phyloP scores from a whole-genome alignment of 2,888 invertebrate species.

The Agonopterix arenella region DNA sequence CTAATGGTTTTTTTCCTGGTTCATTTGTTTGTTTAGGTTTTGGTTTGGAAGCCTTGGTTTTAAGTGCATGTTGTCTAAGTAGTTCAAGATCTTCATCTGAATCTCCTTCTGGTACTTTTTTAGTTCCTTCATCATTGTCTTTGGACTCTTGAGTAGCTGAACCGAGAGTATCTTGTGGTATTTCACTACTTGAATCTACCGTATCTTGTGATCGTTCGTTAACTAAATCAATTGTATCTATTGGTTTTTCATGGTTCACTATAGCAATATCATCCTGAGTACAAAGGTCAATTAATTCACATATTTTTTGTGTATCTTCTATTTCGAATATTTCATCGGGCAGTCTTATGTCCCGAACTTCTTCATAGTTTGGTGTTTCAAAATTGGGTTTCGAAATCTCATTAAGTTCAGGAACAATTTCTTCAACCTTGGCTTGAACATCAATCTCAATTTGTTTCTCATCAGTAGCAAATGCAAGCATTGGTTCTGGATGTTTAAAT shows the following conservation, averaged over 20 bases:
- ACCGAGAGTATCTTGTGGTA: constrained; percentile 1
- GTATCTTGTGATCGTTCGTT: constrained; percentile 9
- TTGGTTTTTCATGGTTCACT: constrained; percentile 1
- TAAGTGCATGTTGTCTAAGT: constrained; percentile 60
- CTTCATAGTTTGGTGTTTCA: not conserved
- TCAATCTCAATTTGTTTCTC: not conserved
- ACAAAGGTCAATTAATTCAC: constrained; percentile 34
- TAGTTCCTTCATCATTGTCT: constrained; percentile 10
- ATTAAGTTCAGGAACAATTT: too few species aligned
- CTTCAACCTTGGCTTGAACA: not conserved
- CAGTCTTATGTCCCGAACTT: not conserved
- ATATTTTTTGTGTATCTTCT: constrained; percentile 9
- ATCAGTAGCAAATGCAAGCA: not conserved
- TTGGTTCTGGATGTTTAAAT: not conserved
- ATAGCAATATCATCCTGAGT: constrained; percentile 25
- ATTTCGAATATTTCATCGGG: constrained; percentile 8
- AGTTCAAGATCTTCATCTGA: constrained; percentile 69
- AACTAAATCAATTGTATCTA: constrained; percentile 28
- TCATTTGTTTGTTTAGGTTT: constrained; percentile 16
- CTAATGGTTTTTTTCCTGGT: constrained; percentile 20
- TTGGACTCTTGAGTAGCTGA: not conserved
- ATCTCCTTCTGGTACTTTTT: constrained; percentile 29
- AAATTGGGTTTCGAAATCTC: too few species aligned
- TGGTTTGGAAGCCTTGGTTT: constrained; percentile 52
- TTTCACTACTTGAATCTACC: constrained; percentile 3